A percentile compares a stretch with the other conserved stretches of the same genome.
These are phyloP conservation scores for Rhinichthys osculus DNA, from an alignment of 2,797 vertebrate genomes.

Conservation along the genomic window DNA sequence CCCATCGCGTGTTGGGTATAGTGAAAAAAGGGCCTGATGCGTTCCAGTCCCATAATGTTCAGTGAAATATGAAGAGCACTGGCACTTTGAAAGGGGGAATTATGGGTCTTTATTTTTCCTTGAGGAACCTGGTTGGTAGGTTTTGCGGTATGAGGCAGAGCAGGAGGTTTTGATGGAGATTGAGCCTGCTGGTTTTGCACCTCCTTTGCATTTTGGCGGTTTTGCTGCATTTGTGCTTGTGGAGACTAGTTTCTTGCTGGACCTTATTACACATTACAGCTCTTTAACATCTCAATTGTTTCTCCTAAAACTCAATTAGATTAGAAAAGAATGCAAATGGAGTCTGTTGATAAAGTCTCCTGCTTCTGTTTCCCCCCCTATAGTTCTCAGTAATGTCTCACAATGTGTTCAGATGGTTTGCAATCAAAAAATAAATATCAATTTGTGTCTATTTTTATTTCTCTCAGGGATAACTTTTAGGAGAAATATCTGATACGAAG, in stretches of 20 bases:
- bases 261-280: not conserved
- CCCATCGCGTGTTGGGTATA: constrained; percentile 9
- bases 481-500: not conserved
- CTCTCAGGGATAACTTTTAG: not conserved
- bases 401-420: not conserved
- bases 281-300: not conserved
- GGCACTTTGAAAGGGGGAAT: constrained; percentile 43
- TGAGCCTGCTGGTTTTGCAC: constrained; percentile 17
- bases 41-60: constrained; percentile 34
- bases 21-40: constrained; percentile 41
- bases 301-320: not conserved
- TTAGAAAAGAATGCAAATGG: not conserved
- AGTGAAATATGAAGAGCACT: constrained; percentile 47
- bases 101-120: constrained; percentile 48
- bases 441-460: not conserved
- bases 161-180: constrained; percentile 33
- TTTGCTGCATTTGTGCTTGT: not conserved
- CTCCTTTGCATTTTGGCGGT: constrained; percentile 1
- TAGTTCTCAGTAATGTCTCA: not conserved
- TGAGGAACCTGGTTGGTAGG: constrained; percentile 38
- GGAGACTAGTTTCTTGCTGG: not conserved
- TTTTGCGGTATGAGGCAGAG: constrained; percentile 31
- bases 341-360: not conserved
- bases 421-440: not conserved
- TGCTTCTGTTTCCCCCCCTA: too few species aligned